Conservation (phyloP, 1,140 invertebrate genomes). For the Cotesia chilonis region DNA sequence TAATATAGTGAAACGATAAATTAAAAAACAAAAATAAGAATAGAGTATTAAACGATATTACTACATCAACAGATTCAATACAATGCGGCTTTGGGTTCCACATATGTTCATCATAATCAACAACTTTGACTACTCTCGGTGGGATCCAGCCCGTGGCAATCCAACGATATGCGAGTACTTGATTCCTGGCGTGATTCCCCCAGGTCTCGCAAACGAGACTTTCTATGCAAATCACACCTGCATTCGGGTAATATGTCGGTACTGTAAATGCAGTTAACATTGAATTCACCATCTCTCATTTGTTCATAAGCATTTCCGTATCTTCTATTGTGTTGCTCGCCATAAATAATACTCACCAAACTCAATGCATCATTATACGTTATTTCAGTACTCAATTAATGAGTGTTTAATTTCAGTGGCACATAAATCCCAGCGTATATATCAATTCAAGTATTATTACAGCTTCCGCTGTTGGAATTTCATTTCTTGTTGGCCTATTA, state of each 20-base stretch:
- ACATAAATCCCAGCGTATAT: slow-evolving; percentile 50
- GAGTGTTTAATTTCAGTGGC: slow-evolving; percentile 51
- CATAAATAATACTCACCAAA: neutral
- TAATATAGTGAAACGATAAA: neutral
- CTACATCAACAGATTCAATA: slow-evolving; percentile 53
- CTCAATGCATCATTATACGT: neutral
- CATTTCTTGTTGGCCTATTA: slow-evolving; percentile 48
- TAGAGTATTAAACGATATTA: slow-evolving; percentile 9
- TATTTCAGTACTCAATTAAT: slow-evolving; percentile 28
- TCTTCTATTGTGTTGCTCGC: neutral
- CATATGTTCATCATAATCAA: slow-evolving; percentile 61
- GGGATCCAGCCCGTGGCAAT: slow-evolving; percentile 42
- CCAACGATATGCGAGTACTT: slow-evolving; percentile 61
- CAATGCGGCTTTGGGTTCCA: slow-evolving; percentile 63
- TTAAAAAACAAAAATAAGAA: neutral
- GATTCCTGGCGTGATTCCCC: slow-evolving; percentile 30
- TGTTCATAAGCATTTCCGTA: neutral
- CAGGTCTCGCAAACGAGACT: slow-evolving; percentile 30
- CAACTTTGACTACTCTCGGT: slow-evolving; percentile 51
- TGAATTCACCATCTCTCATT: slow-evolving; percentile 20
- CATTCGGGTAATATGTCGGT: slow-evolving; percentile 38
- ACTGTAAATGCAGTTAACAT: slow-evolving; percentile 26
- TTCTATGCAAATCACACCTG: slow-evolving; percentile 39
- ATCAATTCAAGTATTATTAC: slow-evolving; percentile 60
- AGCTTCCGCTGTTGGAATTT: slow-evolving; percentile 48